Conservation (phyloP, 2,113 vertebrate species). For the Marcusenius ussheri region DNA sequence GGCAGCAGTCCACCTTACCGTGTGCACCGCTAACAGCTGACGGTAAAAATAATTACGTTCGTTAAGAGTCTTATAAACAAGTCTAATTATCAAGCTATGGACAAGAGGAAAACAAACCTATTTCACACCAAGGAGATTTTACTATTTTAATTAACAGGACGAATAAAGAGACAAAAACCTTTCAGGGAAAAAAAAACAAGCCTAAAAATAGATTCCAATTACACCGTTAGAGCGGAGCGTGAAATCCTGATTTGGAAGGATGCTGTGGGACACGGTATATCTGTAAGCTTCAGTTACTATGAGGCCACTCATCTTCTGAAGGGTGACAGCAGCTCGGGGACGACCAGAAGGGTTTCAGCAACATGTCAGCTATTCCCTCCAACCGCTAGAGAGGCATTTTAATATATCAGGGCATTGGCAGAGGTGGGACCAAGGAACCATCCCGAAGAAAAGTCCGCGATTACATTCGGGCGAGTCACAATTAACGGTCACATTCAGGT, state of each 20-base stretch:
- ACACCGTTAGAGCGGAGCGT: slow-evolving; percentile 26
- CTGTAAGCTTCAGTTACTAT: slow-evolving; percentile 14
- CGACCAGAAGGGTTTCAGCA: not conserved
- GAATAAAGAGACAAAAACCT: slow-evolving; percentile 13
- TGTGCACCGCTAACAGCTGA: not conserved
- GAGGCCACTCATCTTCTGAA: not conserved
- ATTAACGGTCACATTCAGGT: not conserved
- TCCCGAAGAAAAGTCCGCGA: not conserved
- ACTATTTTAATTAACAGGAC: slow-evolving; percentile 35
- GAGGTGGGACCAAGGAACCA: not conserved
- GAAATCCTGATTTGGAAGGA: slow-evolving; percentile 24
- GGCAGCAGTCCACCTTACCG: not conserved
- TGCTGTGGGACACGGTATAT: not conserved
- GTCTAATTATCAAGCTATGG: slow-evolving; percentile 16
- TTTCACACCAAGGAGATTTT: slow-evolving; percentile 32
- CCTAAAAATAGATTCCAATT: slow-evolving; percentile 37
- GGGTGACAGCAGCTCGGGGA: not conserved
- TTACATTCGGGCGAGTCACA: not conserved
- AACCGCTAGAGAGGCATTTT: not conserved
- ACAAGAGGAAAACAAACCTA: slow-evolving; percentile 22
- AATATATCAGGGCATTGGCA: not conserved
- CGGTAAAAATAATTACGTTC: not conserved
- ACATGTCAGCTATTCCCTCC: not conserved
- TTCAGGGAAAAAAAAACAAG: not conserved
- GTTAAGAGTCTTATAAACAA: slow-evolving; percentile 8